Conservation (phyloP, 2,797 vertebrate species). For the Diplodus sargus region DNA sequence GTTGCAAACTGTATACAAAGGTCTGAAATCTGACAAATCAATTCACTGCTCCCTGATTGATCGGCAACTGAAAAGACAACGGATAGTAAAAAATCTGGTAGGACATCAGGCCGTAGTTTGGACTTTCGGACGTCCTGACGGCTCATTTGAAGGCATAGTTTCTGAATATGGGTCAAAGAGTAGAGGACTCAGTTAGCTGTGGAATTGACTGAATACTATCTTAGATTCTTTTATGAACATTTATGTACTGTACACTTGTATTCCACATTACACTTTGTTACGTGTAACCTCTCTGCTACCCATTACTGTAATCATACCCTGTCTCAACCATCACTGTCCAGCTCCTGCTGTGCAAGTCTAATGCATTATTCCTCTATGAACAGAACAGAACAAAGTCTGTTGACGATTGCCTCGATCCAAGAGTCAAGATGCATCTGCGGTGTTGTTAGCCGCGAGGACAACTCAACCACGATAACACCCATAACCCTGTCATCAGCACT, state of each 20-base stretch:
- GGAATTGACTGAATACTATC: not conserved
- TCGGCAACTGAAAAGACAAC: no score
- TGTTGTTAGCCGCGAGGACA: conserved; percentile 37
- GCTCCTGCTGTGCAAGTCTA: not conserved
- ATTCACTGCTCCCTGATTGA: no score
- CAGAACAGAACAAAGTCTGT: conserved; percentile 2
- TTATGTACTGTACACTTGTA: not conserved
- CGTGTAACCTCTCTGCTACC: not conserved
- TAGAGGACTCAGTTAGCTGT: not conserved
- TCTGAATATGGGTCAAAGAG: not conserved
- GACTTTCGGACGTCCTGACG: no score
- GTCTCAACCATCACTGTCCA: not conserved
- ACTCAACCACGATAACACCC: conserved; percentile 35
- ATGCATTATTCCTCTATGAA: conserved; percentile 3
- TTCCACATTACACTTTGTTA: not conserved
- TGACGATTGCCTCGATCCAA: conserved; percentile 14
- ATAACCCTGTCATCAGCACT: conserved; percentile 43
- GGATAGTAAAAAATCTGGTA: no score
- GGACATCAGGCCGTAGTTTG: no score
- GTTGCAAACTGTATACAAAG: no score
- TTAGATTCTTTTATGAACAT: not conserved
- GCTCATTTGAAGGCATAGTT: no score
- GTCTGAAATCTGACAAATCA: no score
- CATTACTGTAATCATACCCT: not conserved
- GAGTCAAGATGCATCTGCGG: conserved; percentile 41